Base-by-base conservation (phyloP, 37 sponge, comb jelly and placozoan species). In the Diacarnus erythraeanus region DNA sequence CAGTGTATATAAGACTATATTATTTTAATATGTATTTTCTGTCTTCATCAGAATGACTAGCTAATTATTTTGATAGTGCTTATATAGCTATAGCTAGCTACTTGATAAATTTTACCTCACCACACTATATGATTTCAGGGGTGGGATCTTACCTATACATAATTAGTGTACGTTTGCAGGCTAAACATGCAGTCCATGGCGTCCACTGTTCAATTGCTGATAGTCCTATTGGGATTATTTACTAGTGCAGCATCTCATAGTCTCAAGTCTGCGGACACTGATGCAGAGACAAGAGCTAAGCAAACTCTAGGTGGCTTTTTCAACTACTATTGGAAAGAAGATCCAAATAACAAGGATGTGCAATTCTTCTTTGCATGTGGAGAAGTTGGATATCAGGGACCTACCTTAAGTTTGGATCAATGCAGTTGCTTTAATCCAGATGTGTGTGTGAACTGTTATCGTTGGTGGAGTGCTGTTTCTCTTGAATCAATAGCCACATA, bases 381-480 rank as follows among this genome's bases (percentile, higher is more conserved):
- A 30, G 75, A 75, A 37, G 33, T 83, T 17, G 83, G 83, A 5
- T 68, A 64, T 3, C 27, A 34, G 26, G 83, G 74, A 2, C 2
- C 42, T 4, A 10, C 3, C 12, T 20, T 1, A 2, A 40, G 42
- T 42, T 39, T 26, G 38, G 22, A 43, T 30, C 42, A 42, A 64
- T 83, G 83, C 42, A 51, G 63, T 5, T 76, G 71, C 69, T 8
- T 42, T 35, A 64, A 34, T 34, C 57, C 70, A 4, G 30, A 12
- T 31, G 5, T 47, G 26, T 84, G 84, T 33, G 72, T 75, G 10
- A 33, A 77, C 20, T 84, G 84, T 40, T 84, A 84, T 65, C 77
- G 84, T 9, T 84, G 84, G 84, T 84, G 77, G 77, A 63, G 59
- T 38, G 84, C 84, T 56, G 77, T 84, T 9, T 9, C 71, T 3